phyloP scores from a whole-genome alignment of 2,888 invertebrate genomes.

The Sinhomidia bicolor region DNA sequence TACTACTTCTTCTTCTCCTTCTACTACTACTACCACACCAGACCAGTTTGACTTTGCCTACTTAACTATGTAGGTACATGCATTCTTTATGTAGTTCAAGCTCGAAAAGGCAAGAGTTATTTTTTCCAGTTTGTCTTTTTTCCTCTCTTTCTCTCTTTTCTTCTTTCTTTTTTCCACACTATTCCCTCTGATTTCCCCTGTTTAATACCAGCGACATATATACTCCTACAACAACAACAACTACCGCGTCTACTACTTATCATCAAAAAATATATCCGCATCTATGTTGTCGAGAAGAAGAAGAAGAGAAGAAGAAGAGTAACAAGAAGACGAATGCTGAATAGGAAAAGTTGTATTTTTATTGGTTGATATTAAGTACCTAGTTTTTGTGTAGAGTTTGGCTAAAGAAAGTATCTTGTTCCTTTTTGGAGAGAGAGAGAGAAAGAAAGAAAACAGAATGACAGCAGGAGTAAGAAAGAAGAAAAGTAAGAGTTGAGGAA shows the following conservation, averaged over 20 bases:
- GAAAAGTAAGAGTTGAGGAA: conserved; percentile 36
- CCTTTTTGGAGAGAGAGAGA: too few species aligned
- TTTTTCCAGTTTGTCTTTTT: conserved; percentile 19
- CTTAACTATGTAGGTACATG: conserved; percentile 1
- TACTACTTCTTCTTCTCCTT: too few species aligned
- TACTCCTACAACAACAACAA: not conserved
- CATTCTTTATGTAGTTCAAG: not conserved
- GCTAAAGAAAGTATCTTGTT: too few species aligned
- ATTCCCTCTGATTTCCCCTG: not conserved
- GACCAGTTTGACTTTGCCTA: conserved; percentile 42
- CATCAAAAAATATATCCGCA: too few species aligned
- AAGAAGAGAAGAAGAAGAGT: not conserved
- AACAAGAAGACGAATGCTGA: not conserved
- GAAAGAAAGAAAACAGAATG: conserved; percentile 13
- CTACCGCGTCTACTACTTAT: too few species aligned
- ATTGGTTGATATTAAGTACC: not conserved
- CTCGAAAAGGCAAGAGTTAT: not conserved
- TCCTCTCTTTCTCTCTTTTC: conserved; percentile 13
- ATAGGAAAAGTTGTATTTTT: conserved; percentile 1
- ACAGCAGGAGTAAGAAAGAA: not conserved
- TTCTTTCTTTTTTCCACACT: not conserved
- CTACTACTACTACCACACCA: not conserved
- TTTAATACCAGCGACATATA: not conserved
- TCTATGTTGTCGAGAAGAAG: not conserved
- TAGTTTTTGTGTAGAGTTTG: too few species aligned